Base-by-base conservation (phyloP, 2,888 invertebrate species). In the Leucophora obtusa region DNA sequence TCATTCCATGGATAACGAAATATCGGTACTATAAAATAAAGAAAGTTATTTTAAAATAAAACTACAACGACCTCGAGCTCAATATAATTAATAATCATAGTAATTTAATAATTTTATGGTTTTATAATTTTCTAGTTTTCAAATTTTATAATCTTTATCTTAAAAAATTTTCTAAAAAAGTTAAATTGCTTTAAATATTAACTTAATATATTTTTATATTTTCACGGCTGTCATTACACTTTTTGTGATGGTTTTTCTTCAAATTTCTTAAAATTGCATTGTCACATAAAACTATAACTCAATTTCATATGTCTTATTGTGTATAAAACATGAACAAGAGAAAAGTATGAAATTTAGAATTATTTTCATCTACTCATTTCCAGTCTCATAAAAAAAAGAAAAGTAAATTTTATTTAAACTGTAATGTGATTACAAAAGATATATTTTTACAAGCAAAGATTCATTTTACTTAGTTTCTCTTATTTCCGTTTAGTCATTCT, bases 401-500 rank as follows among this genome's bases (percentile, higher is more conserved):
- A 58, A 47, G 17, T 1, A 21, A 47, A 47, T 38, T 54, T 21
- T 47, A 35, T 14, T 17, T 33, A 11, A 70, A 24, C 35, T 28
- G 11, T 60, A 60, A 60, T 35, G 24, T 43, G n/a, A 51, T 70
- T 70, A 21, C 18, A 70, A 51, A 60, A 11, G 10, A 51, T 47
- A n/a, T 14, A 47, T 53, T 38, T 60, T 18, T 59, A 6, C 14
- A 28, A 10, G 24, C 7, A 38, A n/a, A 38, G 33, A 18, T 21
- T 71, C 21, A 15, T 21, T 58, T 50, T 35, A 14, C 18, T n/a
- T 62, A 14, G 43, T 47, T 71, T 51, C 53, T 17, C 47, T 54
- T n/a, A 62, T 47, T 68, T 74, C 66, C 73, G 58, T 58, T 24
- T 47, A 6, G 15, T 53, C 7, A 28, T 53, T 53, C 50, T 62